phyloP scores from a whole-genome alignment of 2,888 invertebrate species.

The Cantharis flavilabris region DNA sequence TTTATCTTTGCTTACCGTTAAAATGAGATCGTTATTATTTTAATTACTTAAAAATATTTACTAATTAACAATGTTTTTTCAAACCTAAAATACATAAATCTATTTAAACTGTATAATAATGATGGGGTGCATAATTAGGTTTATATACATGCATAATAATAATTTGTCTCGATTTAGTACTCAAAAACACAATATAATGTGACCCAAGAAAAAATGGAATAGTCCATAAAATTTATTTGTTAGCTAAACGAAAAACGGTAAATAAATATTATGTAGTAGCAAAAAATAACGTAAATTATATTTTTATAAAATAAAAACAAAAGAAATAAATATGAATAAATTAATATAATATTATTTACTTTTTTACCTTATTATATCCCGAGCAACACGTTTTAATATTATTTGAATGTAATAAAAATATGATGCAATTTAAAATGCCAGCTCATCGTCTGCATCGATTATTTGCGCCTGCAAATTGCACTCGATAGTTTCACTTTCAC shows the following conservation, averaged over 20 bases:
- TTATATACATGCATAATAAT: not conserved
- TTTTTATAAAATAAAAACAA: not conserved
- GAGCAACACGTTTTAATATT: not conserved
- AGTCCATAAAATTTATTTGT: not conserved
- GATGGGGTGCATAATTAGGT: not conserved
- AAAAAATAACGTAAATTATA: not conserved
- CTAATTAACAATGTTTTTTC: not conserved
- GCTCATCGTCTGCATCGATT: not conserved
- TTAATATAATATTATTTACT: not conserved
- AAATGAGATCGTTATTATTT: not conserved
- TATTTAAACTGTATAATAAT: not conserved
- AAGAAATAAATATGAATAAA: conserved; percentile 2
- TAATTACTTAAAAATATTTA: not conserved
- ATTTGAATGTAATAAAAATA: not conserved
- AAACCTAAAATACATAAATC: not conserved
- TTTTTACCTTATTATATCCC: not conserved
- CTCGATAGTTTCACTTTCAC: conserved; percentile 10
- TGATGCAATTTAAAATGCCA: conserved; percentile 4
- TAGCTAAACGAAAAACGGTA: not conserved
- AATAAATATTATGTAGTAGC: not conserved
- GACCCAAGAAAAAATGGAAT: not conserved
- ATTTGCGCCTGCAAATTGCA: conserved; percentile 1
- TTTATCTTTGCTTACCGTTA: not conserved
- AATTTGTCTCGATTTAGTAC: not conserved
- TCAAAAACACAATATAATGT: not conserved